These are phyloP conservation scores for roundworm (Caenorhabditis elegans) DNA, from an alignment of 1,140 invertebrate species.

Conservation along the genomic window DNA sequence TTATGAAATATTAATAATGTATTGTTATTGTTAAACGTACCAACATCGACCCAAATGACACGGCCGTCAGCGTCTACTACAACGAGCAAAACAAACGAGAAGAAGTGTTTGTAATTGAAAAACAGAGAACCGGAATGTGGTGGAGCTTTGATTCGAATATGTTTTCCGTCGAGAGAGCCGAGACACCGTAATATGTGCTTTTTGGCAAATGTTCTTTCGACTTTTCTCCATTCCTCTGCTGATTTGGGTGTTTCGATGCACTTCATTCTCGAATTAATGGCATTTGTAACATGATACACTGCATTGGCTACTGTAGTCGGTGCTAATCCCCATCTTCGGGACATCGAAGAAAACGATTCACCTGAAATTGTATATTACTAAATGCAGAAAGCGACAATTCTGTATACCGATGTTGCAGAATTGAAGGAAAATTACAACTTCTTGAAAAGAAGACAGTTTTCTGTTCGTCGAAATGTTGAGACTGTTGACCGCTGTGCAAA, in stretches of 20 bases:
- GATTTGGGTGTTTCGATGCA: background rate
- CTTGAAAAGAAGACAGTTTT: too few species aligned
- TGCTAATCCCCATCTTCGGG: background rate
- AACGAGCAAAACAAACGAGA: background rate
- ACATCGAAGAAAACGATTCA: background rate
- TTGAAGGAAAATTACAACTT: too few species aligned
- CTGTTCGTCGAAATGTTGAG: too few species aligned
- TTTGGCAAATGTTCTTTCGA: background rate
- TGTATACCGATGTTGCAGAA: too few species aligned
- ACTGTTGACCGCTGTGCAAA: too few species aligned
- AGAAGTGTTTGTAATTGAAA: background rate
- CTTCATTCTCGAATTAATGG: background rate
- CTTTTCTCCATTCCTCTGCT: background rate
- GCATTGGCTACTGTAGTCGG: background rate
- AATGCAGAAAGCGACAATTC: too few species aligned
- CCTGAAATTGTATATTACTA: too few species aligned
- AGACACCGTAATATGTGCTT: background rate
- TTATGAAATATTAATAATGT: too few species aligned
- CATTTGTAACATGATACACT: background rate
- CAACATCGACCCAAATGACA: background rate
- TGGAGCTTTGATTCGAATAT: background rate
- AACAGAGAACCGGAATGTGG: background rate
- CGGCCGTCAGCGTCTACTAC: background rate
- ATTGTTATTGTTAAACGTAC: background rate
- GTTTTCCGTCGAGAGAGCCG: background rate